These are phyloP conservation scores for Eubasilissa splendida DNA, from an alignment of 2,888 invertebrate genomes.

Conservation along the genomic window DNA sequence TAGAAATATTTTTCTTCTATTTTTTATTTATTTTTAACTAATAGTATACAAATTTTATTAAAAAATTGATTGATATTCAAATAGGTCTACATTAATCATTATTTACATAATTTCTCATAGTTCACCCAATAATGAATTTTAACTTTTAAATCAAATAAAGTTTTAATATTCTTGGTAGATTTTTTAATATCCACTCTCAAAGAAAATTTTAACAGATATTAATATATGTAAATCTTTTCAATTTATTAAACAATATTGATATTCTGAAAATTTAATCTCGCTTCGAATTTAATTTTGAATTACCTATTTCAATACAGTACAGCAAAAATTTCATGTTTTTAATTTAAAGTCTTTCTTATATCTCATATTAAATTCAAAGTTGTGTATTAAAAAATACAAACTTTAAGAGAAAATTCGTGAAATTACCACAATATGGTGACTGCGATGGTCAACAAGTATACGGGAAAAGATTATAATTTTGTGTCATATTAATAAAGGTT, in stretches of 20 bases:
- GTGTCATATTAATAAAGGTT: no score
- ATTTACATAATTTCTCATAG: no score
- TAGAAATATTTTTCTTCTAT: no score
- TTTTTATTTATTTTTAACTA: no score
- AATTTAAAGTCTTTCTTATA: slow-evolving; percentile 11
- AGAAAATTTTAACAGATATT: slow-evolving; percentile 14
- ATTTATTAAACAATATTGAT: slow-evolving; percentile 8
- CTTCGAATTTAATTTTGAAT: slow-evolving; percentile 14
- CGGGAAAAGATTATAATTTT: no score
- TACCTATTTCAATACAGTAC: background rate
- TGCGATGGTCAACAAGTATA: no score
- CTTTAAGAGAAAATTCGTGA: background rate
- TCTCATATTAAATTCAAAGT: slow-evolving; percentile 2
- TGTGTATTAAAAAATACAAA: slow-evolving; percentile 2
- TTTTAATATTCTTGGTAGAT: background rate
- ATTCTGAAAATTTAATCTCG: slow-evolving; percentile 4
- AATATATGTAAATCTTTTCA: slow-evolving; percentile 13
- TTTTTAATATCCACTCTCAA: background rate
- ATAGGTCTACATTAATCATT: no score
- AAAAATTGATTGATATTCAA: no score
- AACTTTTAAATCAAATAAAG: background rate
- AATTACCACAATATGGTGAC: background rate
- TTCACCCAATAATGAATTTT: no score
- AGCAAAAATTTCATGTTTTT: background rate
- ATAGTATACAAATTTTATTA: no score